A percentile compares a stretch with the other conserved stretches of the same genome.
Conservation (phyloP, 2,797 vertebrate species). For the Novumbra hubbsi region DNA sequence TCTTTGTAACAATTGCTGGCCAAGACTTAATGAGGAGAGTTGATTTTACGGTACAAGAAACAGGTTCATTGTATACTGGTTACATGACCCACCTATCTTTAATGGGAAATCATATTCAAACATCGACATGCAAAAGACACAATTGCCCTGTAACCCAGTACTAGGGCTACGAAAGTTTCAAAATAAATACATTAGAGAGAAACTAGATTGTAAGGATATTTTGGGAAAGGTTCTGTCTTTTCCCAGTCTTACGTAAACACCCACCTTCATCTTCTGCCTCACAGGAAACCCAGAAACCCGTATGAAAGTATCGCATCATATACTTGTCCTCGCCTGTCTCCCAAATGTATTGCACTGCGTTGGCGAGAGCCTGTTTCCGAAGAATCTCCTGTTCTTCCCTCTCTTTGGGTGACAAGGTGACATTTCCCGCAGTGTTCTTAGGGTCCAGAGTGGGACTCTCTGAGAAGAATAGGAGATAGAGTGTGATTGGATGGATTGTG, state of each 20-base stretch:
- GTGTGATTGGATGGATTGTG: neutral
- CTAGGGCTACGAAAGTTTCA: no score
- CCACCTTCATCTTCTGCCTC: constrained; percentile 79
- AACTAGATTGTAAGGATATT: no score
- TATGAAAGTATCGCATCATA: constrained; percentile 82
- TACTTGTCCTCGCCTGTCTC: constrained; percentile 86
- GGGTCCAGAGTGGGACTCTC: constrained; percentile 67
- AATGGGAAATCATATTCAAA: neutral
- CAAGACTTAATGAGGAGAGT: neutral
- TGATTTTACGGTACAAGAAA: neutral
- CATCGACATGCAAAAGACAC: neutral
- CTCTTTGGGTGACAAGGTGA: constrained; percentile 63
- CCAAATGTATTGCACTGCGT: constrained; percentile 84
- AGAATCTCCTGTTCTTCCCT: constrained; percentile 63
- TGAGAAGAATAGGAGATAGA: constrained; percentile 29
- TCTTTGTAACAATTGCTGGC: neutral
- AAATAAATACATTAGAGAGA: no score
- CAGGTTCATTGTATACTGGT: neutral
- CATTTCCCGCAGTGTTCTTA: constrained; percentile 46
- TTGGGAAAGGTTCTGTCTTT: neutral
- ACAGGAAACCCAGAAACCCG: constrained; percentile 84
- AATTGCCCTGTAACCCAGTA: neutral
- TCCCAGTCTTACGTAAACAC: constrained; percentile 14
- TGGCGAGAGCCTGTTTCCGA: constrained; percentile 67
- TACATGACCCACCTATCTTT: neutral